Evolutionary conservation across 2,888 invertebrate species (phyloP).

Genomic region (Drosophila borealis): DNA sequence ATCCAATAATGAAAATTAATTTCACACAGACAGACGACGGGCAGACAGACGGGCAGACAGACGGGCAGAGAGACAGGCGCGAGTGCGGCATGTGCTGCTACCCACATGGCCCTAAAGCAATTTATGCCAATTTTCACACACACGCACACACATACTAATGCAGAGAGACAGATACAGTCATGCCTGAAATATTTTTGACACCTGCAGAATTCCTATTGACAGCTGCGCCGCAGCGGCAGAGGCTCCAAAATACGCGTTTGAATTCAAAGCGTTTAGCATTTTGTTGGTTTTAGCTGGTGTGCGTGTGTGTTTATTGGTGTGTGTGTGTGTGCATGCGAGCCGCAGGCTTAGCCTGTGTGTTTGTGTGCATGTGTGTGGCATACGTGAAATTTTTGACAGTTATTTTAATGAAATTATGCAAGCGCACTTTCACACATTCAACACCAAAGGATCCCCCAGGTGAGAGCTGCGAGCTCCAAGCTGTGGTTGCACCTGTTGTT

Average conservation of each 20-base stretch:
- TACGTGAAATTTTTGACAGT: slow-evolving; percentile 77
- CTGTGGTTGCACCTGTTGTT: slow-evolving; percentile 7
- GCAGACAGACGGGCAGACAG: neutral
- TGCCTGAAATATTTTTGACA: slow-evolving; percentile 80
- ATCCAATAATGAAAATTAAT: slow-evolving; percentile 81
- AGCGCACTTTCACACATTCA: slow-evolving; percentile 75
- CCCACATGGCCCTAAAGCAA: slow-evolving; percentile 70
- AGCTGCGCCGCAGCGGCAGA: slow-evolving; percentile 55
- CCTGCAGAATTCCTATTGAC: slow-evolving; percentile 81
- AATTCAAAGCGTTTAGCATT: slow-evolving; percentile 67
- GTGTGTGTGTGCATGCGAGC: slow-evolving; percentile 9
- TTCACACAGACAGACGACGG: slow-evolving; percentile 38
- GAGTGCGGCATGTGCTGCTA: slow-evolving; percentile 20
- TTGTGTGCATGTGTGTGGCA: slow-evolving; percentile 44
- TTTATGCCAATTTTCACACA: slow-evolving; percentile 75
- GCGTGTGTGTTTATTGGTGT: neutral
- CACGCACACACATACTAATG: slow-evolving; percentile 14
- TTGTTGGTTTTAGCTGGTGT: slow-evolving; percentile 22
- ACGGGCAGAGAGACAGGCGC: neutral
- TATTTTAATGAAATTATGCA: slow-evolving; percentile 82
- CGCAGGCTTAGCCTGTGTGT: slow-evolving; percentile 41
- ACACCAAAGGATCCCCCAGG: slow-evolving; percentile 18
- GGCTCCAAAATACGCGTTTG: slow-evolving; percentile 56
- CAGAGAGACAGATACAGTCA: slow-evolving; percentile 41
- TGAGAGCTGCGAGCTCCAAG: slow-evolving; percentile 13